Percentiles rank a stretch among this genome's conserved stretches.
Evolutionary conservation across 2,797 vertebrate species (phyloP).

Genomic region (Poecilia picta): DNA sequence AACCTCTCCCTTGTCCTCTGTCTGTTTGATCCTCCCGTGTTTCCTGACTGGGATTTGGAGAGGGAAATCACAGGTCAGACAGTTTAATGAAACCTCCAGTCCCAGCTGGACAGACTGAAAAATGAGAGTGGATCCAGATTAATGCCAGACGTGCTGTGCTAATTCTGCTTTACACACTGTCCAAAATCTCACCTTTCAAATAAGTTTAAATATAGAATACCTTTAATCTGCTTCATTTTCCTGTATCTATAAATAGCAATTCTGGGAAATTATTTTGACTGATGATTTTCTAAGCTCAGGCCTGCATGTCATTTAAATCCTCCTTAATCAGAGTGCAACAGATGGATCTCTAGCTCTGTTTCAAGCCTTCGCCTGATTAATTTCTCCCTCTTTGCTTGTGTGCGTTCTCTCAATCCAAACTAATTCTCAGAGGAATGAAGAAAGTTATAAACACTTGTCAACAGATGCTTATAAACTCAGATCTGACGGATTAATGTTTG

Average conservation of each 20-base stretch:
- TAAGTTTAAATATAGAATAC: not conserved
- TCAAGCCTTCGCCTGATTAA: conserved; percentile 28
- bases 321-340: conserved; percentile 56
- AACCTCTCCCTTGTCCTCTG: not conserved
- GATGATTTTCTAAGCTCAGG: conserved; percentile 49
- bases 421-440: not conserved
- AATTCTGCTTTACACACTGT: not conserved
- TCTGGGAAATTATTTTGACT: conserved; percentile 15
- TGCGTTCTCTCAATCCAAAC: not conserved
- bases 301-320: conserved; percentile 64
- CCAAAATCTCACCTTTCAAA: not conserved
- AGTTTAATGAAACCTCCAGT: conserved; percentile 44
- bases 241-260: conserved; percentile 26
- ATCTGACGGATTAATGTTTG: conserved; percentile 10
- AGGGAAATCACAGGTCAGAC: conserved; percentile 42
- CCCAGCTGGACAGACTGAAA: conserved; percentile 35
- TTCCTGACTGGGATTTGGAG: conserved; percentile 44
- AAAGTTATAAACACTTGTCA: conserved; percentile 20
- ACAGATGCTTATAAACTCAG: conserved; percentile 27
- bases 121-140: conserved; percentile 13
- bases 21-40: not conserved
- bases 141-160: not conserved
- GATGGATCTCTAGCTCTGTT: conserved; percentile 51
- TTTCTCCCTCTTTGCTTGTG: not conserved
- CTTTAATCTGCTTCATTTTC: not conserved